These are phyloP conservation scores for Sinocyclocheilus rhinocerous DNA, from an alignment of 2,113 vertebrate genomes.

Conservation along the genomic window DNA sequence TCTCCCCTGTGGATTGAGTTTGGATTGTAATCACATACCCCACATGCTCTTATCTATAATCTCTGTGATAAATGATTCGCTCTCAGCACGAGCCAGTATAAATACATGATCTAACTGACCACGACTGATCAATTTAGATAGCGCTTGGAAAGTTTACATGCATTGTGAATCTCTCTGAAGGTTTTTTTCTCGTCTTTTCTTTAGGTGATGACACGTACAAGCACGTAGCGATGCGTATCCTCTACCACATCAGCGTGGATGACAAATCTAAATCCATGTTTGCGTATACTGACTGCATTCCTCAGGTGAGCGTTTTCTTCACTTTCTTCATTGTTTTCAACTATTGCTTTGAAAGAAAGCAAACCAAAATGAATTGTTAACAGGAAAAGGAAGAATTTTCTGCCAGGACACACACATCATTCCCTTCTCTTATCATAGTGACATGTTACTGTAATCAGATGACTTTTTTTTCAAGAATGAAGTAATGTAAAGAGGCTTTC, in stretches of 20 bases:
- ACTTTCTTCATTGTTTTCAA: background rate
- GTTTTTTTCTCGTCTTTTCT: background rate
- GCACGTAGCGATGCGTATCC: constrained; percentile 89
- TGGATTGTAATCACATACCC: background rate
- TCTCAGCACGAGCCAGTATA: constrained; percentile 31
- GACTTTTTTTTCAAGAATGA: background rate
- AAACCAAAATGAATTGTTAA: background rate
- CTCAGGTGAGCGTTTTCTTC: constrained; percentile 78
- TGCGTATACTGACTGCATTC: constrained; percentile 90
- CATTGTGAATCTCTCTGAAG: background rate
- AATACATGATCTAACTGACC: constrained; percentile 27
- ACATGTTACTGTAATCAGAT: background rate
- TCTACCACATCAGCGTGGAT: constrained; percentile 94
- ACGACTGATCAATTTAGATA: constrained; percentile 35
- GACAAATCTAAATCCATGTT: constrained; percentile 93
- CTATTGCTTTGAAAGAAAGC: too few species aligned
- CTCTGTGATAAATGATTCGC: constrained; percentile 7
- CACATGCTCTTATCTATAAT: constrained; percentile 36
- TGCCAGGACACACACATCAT: background rate
- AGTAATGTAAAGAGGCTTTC: too few species aligned
- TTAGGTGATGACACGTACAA: constrained; percentile 91
- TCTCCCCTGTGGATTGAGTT: background rate
- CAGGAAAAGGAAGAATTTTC: background rate
- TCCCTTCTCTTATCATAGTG: background rate
- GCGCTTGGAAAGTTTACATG: background rate